Percentiles rank a stretch among this genome's conserved stretches.
These are phyloP conservation scores for Elegia similella DNA, from an alignment of 2,888 invertebrate species.

Conservation along the genomic window DNA sequence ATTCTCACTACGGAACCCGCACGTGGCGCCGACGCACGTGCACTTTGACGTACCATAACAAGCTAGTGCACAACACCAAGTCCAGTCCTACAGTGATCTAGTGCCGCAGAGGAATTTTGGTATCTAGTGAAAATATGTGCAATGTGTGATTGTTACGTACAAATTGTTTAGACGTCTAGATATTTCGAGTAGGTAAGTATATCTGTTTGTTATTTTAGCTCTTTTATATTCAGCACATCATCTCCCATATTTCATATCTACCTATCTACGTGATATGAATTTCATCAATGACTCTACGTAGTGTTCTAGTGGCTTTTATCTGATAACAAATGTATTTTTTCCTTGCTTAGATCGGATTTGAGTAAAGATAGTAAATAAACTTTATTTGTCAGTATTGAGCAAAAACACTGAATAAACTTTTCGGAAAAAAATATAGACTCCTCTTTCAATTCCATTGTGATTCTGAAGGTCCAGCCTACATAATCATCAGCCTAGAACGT, in stretches of 20 bases:
- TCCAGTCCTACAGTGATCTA: constrained; percentile 25
- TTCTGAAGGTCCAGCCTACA: constrained; percentile 61
- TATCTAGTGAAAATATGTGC: neutral
- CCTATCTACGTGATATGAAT: neutral
- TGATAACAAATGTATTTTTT: neutral
- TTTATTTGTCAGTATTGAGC: neutral
- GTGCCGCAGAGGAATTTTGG: constrained; percentile 24
- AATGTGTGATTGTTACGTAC: neutral
- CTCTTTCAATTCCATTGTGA: constrained; percentile 33
- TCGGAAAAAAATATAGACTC: neutral
- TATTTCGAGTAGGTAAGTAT: constrained; percentile 10
- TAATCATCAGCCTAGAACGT: constrained; percentile 50
- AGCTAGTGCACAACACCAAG: constrained; percentile 32
- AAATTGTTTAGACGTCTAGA: constrained; percentile 20
- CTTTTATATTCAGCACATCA: neutral
- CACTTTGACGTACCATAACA: constrained; percentile 53
- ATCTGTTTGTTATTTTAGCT: neutral
- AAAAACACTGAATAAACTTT: neutral
- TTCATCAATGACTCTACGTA: neutral
- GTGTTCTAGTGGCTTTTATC: neutral
- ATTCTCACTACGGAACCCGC: constrained; percentile 64
- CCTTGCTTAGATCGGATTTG: too few relatives aligned
- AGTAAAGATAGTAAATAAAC: too few relatives aligned
- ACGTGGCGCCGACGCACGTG: constrained; percentile 68
- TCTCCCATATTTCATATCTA: neutral